Evolutionary conservation across 2,888 invertebrate species (phyloP).

Genomic region (Tachystola acroxantha): DNA sequence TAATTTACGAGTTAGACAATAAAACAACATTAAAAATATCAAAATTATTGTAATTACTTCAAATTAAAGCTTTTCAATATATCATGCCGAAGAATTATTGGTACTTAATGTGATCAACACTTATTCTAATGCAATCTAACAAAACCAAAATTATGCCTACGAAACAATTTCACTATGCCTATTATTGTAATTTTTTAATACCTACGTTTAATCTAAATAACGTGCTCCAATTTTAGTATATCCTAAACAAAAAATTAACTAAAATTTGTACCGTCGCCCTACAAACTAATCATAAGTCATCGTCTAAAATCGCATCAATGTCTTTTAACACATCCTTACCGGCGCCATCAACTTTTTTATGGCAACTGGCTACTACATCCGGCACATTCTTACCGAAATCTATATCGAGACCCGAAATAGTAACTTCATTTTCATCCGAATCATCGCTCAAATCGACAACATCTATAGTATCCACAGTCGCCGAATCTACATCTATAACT

Average conservation of each 20-base stretch:
- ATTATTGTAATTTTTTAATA: no score
- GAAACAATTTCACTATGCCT: no score
- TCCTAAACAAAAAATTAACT: no score
- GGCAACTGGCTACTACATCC: slow-evolving; percentile 66
- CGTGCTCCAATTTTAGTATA: no score
- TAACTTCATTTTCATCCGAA: slow-evolving; percentile 41
- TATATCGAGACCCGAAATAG: slow-evolving; percentile 39
- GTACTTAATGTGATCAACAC: not conserved
- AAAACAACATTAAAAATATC: slow-evolving; percentile 11
- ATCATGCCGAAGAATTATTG: not conserved
- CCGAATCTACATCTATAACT: slow-evolving; percentile 49
- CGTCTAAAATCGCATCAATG: slow-evolving; percentile 41
- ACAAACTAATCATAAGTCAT: slow-evolving; percentile 46
- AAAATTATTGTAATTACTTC: slow-evolving; percentile 20
- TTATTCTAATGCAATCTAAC: no score
- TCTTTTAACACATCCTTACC: slow-evolving; percentile 42
- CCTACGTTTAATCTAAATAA: no score
- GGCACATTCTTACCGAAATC: slow-evolving; percentile 58
- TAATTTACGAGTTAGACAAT: no score
- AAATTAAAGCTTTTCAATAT: slow-evolving; percentile 12
- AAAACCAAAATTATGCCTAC: no score
- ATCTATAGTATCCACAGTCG: slow-evolving; percentile 44
- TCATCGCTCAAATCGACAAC: slow-evolving; percentile 60
- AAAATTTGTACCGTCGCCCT: slow-evolving; percentile 7
- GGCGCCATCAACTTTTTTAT: slow-evolving; percentile 32